A percentile compares a stretch with the other conserved stretches of the same genome.
Evolutionary conservation across 2,888 invertebrate species (phyloP).

Genomic region (Hirtodrosophila alboralis): DNA sequence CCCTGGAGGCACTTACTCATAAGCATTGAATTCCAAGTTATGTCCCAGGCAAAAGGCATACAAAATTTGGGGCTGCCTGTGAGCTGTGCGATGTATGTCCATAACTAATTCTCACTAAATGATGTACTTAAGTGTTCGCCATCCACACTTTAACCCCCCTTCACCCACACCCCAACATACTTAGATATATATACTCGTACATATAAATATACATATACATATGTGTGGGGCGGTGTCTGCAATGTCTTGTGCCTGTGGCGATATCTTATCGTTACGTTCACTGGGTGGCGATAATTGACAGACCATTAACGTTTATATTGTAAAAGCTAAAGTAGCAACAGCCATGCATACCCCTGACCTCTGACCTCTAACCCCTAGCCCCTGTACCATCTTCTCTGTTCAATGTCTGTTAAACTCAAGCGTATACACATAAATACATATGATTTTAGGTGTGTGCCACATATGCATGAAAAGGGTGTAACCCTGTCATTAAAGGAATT

Average conservation of each 20-base stretch:
- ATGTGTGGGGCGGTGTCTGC: constrained; percentile 28
- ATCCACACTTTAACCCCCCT: not conserved
- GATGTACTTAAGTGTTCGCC: constrained; percentile 73
- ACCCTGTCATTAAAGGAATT: constrained; percentile 33
- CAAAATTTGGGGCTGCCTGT: not conserved
- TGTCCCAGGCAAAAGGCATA: constrained; percentile 1
- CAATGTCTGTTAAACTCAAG: no score
- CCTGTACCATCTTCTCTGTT: no score
- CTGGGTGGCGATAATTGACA: constrained; percentile 79
- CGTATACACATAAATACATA: constrained; percentile 2
- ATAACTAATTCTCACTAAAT: constrained; percentile 78
- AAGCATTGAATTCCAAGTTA: constrained; percentile 43
- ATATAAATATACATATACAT: constrained; percentile 4
- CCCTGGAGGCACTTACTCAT: constrained; percentile 32
- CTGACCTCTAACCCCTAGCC: no score
- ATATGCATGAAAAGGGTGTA: constrained; percentile 25
- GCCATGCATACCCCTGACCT: not conserved
- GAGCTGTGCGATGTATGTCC: constrained; percentile 57
- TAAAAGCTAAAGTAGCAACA: constrained; percentile 63
- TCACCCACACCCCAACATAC: not conserved
- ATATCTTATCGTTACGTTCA: constrained; percentile 78
- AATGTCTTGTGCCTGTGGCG: constrained; percentile 54
- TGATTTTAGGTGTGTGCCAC: constrained; percentile 6
- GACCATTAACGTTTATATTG: constrained; percentile 78
- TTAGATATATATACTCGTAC: no score